Evolutionary conservation across 2,888 invertebrate species (phyloP).

Genomic region (Ligdia adustata): DNA sequence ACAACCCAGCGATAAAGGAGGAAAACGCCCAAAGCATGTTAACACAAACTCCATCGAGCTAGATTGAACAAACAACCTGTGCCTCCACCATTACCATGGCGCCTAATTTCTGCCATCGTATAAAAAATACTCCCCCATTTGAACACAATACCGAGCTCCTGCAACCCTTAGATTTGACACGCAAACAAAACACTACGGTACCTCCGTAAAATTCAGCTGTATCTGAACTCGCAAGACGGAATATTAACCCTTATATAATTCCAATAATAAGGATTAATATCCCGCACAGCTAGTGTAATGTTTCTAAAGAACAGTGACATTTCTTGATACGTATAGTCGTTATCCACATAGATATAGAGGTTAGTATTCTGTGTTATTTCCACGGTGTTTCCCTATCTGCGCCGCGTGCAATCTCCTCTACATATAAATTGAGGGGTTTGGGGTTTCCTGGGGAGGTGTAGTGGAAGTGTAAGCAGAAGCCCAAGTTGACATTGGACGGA

Average conservation of each 20-base stretch:
- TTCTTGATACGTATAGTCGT: not conserved
- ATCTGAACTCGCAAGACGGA: too few relatives aligned
- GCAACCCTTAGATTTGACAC: constrained; percentile 14
- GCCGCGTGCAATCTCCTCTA: constrained; percentile 41
- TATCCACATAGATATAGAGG: constrained; percentile 21
- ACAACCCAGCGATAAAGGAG: too few relatives aligned
- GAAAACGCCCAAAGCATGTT: too few relatives aligned
- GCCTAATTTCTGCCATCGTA: constrained; percentile 18
- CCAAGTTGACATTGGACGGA: too few relatives aligned
- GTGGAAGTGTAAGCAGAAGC: not conserved
- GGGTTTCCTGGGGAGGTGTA: constrained; percentile 33
- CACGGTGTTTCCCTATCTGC: constrained; percentile 21
- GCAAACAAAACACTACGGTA: constrained; percentile 14
- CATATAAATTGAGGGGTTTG: constrained; percentile 20
- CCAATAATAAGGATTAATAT: too few relatives aligned
- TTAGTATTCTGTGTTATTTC: constrained; percentile 18
- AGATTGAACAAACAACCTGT: constrained; percentile 9
- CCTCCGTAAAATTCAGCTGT: not conserved
- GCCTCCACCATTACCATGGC: constrained; percentile 19
- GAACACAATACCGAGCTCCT: constrained; percentile 10
- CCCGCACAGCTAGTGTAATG: too few relatives aligned
- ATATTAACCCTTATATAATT: too few relatives aligned
- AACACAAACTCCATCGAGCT: not conserved
- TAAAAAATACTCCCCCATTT: constrained; percentile 13
- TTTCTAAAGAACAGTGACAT: constrained; percentile 5